Conservation (phyloP, 2,113 vertebrate species). For the Phycodurus eques region DNA sequence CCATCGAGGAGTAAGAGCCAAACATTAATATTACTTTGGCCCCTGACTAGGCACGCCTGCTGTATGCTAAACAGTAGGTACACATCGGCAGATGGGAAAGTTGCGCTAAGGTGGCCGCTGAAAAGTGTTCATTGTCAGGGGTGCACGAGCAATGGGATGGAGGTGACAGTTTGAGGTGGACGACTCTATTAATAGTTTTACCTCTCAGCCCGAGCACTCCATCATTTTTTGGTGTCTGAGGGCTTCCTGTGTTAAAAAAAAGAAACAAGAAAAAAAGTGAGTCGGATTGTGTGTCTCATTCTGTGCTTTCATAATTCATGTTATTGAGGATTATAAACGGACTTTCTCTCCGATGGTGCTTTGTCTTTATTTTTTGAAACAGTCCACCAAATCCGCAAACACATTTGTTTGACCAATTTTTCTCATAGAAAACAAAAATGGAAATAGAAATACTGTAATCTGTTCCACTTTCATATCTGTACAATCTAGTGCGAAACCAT, state of each 20-base stretch:
- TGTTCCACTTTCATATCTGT: no score
- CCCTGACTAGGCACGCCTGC: conserved; percentile 15
- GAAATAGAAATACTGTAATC: no score
- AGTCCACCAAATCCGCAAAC: not conserved
- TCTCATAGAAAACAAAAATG: no score
- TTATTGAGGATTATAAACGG: conserved; percentile 70
- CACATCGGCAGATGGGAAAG: conserved; percentile 49
- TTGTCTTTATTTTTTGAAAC: conserved; percentile 40
- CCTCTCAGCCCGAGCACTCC: conserved; percentile 75
- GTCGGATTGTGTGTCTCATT: conserved; percentile 73
- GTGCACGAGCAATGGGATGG: conserved; percentile 60
- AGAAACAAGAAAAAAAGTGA: not conserved
- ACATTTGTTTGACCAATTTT: not conserved
- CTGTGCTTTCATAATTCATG: conserved; percentile 75
- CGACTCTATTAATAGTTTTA: conserved; percentile 81
- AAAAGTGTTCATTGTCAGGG: conserved; percentile 59
- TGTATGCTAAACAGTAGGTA: conserved; percentile 15
- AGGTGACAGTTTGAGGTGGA: conserved; percentile 81
- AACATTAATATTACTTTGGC: conserved; percentile 20
- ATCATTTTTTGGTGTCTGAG: conserved; percentile 76
- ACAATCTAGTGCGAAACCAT: no score
- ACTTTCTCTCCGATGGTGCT: conserved; percentile 66
- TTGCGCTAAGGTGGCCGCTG: conserved; percentile 42
- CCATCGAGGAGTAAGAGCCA: not conserved
- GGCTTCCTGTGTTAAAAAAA: conserved; percentile 71